Conservation (phyloP, 2,797 vertebrate species). For the Pyrocephalus nanus region DNA sequence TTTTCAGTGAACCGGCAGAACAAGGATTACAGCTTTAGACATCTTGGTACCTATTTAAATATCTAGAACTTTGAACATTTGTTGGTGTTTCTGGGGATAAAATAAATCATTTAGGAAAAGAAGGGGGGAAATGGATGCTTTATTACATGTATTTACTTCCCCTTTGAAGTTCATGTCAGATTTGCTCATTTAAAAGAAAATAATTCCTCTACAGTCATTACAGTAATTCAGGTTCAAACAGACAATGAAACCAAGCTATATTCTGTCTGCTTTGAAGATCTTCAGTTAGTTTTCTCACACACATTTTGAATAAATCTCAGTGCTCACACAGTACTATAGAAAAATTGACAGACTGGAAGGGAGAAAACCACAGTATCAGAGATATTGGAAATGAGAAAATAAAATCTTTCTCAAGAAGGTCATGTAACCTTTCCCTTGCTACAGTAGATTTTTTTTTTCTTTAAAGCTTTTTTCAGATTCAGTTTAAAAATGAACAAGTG, state of each 20-base stretch:
- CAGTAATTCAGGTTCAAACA: constrained; percentile 72
- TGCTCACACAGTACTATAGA: neutral
- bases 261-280: constrained; percentile 67
- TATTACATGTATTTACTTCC: constrained; percentile 71
- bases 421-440: neutral
- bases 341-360: constrained; percentile 12
- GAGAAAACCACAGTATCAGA: constrained; percentile 15
- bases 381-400: constrained; percentile 31
- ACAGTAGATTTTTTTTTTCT: neutral
- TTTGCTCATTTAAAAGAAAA: constrained; percentile 69
- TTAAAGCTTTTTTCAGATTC: constrained; percentile 25
- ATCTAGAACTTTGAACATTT: constrained; percentile 61
- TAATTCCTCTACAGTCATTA: constrained; percentile 71
- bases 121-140: constrained; percentile 24
- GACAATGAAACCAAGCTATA: constrained; percentile 48
- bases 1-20: constrained; percentile 42
- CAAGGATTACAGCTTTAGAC: constrained; percentile 58
- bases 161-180: constrained; percentile 68
- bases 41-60: constrained; percentile 53
- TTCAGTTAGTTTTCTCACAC: constrained; percentile 40
- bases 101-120: constrained; percentile 65
- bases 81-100: constrained; percentile 58
- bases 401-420: constrained; percentile 46
- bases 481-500: constrained; percentile 58
- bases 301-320: constrained; percentile 59